These are phyloP conservation scores for Tauraco hartlaubi DNA, from an alignment of 2,797 vertebrate genomes.

Conservation along the genomic window DNA sequence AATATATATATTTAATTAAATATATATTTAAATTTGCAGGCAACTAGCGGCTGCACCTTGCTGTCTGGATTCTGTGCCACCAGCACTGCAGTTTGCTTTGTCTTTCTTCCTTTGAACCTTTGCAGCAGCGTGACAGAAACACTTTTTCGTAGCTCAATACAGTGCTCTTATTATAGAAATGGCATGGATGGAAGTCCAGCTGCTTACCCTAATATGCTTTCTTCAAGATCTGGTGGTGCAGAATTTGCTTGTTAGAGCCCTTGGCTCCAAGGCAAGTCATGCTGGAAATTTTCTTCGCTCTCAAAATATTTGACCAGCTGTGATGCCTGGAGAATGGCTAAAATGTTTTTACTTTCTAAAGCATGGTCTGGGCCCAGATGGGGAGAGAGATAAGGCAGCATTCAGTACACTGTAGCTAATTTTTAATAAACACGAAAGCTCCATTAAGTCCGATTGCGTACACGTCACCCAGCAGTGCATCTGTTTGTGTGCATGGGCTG, in stretches of 20 bases:
- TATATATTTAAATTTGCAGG: neutral
- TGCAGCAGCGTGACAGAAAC: accelerated
- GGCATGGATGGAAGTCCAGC: neutral
- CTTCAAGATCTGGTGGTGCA: neutral
- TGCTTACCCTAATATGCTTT: neutral
- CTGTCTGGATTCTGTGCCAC: neutral
- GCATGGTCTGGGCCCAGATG: neutral
- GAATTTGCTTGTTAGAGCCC: neutral
- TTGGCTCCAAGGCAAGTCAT: neutral
- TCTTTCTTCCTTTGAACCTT: neutral
- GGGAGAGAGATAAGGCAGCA: neutral
- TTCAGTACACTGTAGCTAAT: neutral
- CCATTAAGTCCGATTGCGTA: neutral
- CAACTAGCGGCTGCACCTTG: neutral
- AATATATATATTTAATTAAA: neutral
- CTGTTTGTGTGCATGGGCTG: neutral
- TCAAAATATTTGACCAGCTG: neutral
- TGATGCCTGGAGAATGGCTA: neutral
- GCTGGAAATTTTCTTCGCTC: neutral
- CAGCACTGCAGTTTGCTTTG: neutral
- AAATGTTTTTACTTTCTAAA: neutral
- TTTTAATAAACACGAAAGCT: neutral
- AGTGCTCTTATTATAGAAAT: neutral
- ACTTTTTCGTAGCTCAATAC: accelerated
- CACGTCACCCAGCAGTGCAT: neutral